A percentile compares a stretch with the other conserved stretches of the same genome.
These are phyloP conservation scores for Chaetura pelagica DNA, from an alignment of 2,113 vertebrate genomes.

Conservation along the genomic window DNA sequence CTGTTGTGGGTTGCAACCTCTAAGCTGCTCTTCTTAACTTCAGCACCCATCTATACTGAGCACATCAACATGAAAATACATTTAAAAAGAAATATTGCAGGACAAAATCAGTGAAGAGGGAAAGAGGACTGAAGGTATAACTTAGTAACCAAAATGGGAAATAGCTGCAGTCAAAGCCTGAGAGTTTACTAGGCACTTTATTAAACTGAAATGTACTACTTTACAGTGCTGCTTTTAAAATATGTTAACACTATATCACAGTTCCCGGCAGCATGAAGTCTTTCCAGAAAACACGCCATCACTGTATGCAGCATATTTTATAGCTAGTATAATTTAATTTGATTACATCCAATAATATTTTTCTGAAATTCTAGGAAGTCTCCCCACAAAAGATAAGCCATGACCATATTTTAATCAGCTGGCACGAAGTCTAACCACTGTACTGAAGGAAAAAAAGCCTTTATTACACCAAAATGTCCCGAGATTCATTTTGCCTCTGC, in stretches of 20 bases:
- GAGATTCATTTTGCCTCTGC: not conserved
- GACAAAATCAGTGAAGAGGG: not conserved
- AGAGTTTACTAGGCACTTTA: conserved; percentile 54
- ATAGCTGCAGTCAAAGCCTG: not conserved
- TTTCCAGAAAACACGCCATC: conserved; percentile 46
- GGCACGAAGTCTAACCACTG: not conserved
- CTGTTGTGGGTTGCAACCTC: not conserved
- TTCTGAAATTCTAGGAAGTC: conserved; percentile 62
- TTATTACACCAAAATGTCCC: not conserved
- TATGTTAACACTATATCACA: conserved; percentile 47
- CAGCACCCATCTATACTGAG: not conserved
- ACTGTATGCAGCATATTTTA: conserved; percentile 36
- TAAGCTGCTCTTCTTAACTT: not conserved
- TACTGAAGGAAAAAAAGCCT: not conserved
- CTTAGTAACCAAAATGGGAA: conserved; percentile 31
- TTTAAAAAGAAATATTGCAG: not conserved
- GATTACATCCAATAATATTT: conserved; percentile 52
- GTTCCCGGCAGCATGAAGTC: conserved; percentile 48
- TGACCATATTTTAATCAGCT: conserved; percentile 12
- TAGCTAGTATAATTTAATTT: conserved; percentile 27
- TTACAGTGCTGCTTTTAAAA: conserved; percentile 53
- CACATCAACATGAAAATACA: not conserved
- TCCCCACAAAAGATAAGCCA: conserved; percentile 43
- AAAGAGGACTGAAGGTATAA: not conserved
- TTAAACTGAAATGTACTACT: conserved; percentile 55